These are phyloP conservation scores for Dryas iulia DNA, from an alignment of 1,140 invertebrate genomes.

Conservation along the genomic window DNA sequence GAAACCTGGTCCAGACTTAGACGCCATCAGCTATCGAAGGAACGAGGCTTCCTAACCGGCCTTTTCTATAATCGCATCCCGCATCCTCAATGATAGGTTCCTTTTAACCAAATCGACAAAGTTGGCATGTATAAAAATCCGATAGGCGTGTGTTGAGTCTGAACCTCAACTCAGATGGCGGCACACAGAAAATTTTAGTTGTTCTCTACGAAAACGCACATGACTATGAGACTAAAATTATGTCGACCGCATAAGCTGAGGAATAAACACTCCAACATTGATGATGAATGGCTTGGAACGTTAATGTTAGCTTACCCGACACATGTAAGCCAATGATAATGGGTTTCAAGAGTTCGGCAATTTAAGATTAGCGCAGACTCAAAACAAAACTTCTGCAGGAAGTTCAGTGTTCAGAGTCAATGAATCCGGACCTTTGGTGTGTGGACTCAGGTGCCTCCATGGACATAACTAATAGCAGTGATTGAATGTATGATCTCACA, in stretches of 20 bases:
- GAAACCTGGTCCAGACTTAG: too few species aligned
- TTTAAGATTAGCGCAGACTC: conserved; percentile 50
- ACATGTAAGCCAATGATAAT: conserved; percentile 69
- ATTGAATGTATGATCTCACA: conserved; percentile 45
- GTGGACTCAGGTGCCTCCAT: conserved; percentile 45
- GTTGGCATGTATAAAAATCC: too few species aligned
- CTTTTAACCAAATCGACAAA: too few species aligned
- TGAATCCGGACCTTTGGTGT: conserved; percentile 41
- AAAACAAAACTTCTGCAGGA: conserved; percentile 65
- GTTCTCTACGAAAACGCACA: conserved; percentile 24
- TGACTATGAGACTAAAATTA: conserved; percentile 41
- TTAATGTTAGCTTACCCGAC: conserved; percentile 58
- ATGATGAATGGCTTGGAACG: conserved; percentile 58
- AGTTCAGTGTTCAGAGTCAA: conserved; percentile 32
- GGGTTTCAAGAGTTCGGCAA: conserved; percentile 51
- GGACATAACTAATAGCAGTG: conserved; percentile 37
- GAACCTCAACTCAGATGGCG: too few species aligned
- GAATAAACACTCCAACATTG: conserved; percentile 53
- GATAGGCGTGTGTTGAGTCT: too few species aligned
- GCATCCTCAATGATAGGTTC: too few species aligned
- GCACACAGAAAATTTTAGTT: too few species aligned
- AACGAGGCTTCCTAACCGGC: too few species aligned
- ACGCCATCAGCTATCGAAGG: too few species aligned
- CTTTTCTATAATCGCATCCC: too few species aligned
- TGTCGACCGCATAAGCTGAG: conserved; percentile 42